Percentiles rank a stretch among this genome's conserved stretches.
These are phyloP conservation scores for Syngnathus rostellatus DNA, from an alignment of 2,797 vertebrate genomes.

Conservation along the genomic window DNA sequence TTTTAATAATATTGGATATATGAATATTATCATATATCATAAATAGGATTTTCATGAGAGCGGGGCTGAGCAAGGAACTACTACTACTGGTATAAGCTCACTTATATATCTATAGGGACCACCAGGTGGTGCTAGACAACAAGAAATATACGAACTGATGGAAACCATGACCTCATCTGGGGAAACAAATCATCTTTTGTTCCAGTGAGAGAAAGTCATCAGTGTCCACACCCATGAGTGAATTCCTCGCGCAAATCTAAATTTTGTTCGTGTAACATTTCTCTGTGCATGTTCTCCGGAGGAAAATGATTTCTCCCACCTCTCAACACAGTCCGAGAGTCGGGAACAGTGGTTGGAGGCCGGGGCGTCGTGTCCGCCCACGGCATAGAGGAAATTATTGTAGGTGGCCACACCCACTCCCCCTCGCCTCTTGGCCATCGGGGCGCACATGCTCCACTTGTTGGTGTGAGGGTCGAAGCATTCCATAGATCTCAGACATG, in stretches of 20 bases:
- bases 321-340: constrained; percentile 90
- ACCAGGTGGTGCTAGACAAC: constrained; percentile 61
- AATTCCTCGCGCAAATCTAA: not conserved
- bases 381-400: constrained; percentile 90
- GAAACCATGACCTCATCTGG: constrained; percentile 9
- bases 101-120: constrained; percentile 15
- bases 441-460: constrained; percentile 90
- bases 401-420: constrained; percentile 89
- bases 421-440: constrained; percentile 91
- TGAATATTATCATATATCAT: not conserved
- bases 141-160: constrained; percentile 19
- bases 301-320: constrained; percentile 60
- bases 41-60: not conserved
- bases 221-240: not conserved
- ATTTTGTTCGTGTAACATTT: constrained; percentile 5
- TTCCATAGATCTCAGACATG: constrained; percentile 93
- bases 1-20: not conserved
- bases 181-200: constrained; percentile 17
- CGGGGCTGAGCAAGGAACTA: not conserved
- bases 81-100: not conserved
- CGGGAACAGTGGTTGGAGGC: constrained; percentile 91
- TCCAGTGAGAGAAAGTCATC: constrained; percentile 6
- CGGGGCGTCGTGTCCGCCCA: constrained; percentile 93
- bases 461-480: constrained; percentile 97
- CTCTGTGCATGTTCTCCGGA: not conserved